phyloP scores from a whole-genome alignment of 2,113 vertebrate genomes.

The Acanthisitta chloris region DNA sequence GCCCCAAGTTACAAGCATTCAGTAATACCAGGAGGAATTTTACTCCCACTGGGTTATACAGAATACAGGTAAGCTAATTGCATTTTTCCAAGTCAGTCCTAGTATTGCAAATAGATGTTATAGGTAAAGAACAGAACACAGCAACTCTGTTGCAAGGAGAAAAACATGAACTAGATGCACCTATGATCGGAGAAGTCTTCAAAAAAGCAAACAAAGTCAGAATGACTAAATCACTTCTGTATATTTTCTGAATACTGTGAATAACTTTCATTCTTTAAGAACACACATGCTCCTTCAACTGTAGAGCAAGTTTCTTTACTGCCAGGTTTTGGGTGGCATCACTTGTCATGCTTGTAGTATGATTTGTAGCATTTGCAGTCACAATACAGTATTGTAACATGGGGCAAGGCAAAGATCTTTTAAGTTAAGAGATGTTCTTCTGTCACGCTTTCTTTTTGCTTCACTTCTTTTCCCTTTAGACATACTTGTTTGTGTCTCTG shows the following conservation, averaged over 20 bases:
- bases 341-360: neutral
- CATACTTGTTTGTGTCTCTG: neutral
- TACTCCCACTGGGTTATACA: neutral
- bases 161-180: neutral
- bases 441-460: neutral
- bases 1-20: neutral
- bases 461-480: neutral
- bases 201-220: neutral
- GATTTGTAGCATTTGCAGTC: neutral
- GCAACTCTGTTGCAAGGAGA: neutral
- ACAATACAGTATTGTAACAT: neutral
- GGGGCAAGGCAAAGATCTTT: neutral
- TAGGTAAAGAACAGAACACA: neutral
- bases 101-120: neutral
- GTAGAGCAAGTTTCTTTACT: neutral
- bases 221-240: neutral
- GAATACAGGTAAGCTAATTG: neutral
- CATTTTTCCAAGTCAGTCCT: neutral
- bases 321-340: neutral
- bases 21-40: neutral
- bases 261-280: neutral
- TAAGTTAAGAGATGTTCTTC: neutral
- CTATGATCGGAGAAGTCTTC: neutral
- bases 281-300: rapidly evolving
- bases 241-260: neutral